Base-by-base conservation (phyloP, 2,888 invertebrate species). In the Empis stercorea region DNA sequence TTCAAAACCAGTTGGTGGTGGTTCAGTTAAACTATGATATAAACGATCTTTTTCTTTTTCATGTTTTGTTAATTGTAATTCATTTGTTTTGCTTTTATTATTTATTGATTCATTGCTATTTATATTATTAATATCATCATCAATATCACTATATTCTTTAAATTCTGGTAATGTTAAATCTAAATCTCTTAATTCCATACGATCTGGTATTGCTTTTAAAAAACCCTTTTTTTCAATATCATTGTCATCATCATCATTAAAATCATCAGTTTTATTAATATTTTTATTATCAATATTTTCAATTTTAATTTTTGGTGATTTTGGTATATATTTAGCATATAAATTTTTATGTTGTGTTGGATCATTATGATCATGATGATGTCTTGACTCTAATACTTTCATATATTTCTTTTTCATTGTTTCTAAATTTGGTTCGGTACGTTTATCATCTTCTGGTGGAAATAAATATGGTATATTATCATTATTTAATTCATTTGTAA, bases 321-420 rank as follows among this genome's bases (percentile, higher is more conserved):
- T 44, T n/a, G 20, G 42, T 27, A 59, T 56, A 44, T 68, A 68
- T n/a, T 59, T 61, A 2, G 67, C 62, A 47, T 60, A 51, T 0
- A 68, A 58, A 1, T 41, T 38, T 27, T 63, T 62, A 20, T 56
- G 56, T 44, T 68, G 63, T 0, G 61, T 62, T 2, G 62, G 60
- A 30, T 62, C 54, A 58, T 59, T 61, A 49, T 68, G 68, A 46
- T 64, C 64, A 47, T 68, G 67, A 52, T 68, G 68, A 48, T 67
- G 67, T 0, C 68, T 59, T 0, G 59, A 59, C 37, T 64, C 60
- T 10, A 68, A 61, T 4, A 56, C 51, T 0, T 57, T 51, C 6
- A 59, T 58, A 30, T 55, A 68, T 0, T 60, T 58, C 0, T 59
- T 58, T 37, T 62, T 60, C 13, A 58, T 46, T 0, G 52, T 40